A percentile compares a stretch with the other conserved stretches of the same genome.
Conservation (phyloP, 2,888 invertebrate genomes). For the Macrophya alboannulata region DNA sequence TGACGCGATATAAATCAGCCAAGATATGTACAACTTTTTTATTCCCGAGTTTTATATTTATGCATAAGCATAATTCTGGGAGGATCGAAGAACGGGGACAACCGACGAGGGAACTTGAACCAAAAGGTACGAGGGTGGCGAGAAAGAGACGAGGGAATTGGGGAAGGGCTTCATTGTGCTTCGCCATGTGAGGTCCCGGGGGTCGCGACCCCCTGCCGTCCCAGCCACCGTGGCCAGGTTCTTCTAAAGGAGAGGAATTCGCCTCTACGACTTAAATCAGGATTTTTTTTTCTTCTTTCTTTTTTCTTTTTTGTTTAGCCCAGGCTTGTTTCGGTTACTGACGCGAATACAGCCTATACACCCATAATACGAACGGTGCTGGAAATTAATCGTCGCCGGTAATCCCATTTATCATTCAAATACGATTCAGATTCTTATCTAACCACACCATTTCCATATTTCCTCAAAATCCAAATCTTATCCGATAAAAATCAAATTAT, state of each 20-base stretch:
- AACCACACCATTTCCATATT: neutral
- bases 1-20: neutral
- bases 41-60: neutral
- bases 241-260: slow-evolving; percentile 38
- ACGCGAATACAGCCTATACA: slow-evolving; percentile 20
- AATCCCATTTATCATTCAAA: slow-evolving; percentile 35
- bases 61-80: slow-evolving; percentile 5
- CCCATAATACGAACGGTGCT: slow-evolving; percentile 25
- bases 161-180: slow-evolving; percentile 68
- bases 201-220: slow-evolving; percentile 70
- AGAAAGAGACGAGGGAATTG: slow-evolving; percentile 44
- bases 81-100: slow-evolving; percentile 21
- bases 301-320: neutral
- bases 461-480: neutral
- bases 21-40: neutral
- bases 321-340: slow-evolving; percentile 38
- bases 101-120: slow-evolving; percentile 33
- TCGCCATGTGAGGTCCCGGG: slow-evolving; percentile 72
- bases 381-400: slow-evolving; percentile 37
- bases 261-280: slow-evolving; percentile 10
- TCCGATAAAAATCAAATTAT: slow-evolving; percentile 15
- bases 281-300: neutral
- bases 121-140: slow-evolving; percentile 43
- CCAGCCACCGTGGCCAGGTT: slow-evolving; percentile 45
- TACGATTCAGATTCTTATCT: slow-evolving; percentile 17